These are phyloP conservation scores for Rotaria socialis DNA, from an alignment of 2,888 invertebrate genomes.

Conservation along the genomic window DNA sequence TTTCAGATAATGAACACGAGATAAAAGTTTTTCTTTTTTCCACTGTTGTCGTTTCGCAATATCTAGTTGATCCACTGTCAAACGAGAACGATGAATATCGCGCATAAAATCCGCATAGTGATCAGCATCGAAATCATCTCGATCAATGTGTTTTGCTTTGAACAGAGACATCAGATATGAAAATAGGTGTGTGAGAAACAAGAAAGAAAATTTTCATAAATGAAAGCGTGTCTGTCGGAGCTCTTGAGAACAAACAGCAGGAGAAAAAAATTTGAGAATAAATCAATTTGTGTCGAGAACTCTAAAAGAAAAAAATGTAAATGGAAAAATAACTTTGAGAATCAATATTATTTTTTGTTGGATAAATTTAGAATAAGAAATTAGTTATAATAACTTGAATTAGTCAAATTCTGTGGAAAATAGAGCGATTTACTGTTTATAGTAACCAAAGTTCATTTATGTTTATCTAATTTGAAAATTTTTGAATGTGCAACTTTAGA, in stretches of 20 bases:
- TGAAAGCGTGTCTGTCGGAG: too few relatives aligned
- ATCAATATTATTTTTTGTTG: not conserved
- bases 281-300: not conserved
- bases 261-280: not conserved
- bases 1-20: not conserved
- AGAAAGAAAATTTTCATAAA: not conserved
- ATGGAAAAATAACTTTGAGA: not conserved
- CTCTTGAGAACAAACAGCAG: not conserved
- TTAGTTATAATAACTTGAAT: too few relatives aligned
- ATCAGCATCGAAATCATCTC: not conserved
- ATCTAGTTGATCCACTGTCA: conserved; percentile 4
- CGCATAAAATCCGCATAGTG: not conserved
- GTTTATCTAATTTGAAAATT: too few relatives aligned
- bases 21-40: not conserved
- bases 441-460: too few relatives aligned
- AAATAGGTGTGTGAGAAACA: not conserved
- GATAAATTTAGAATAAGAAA: not conserved
- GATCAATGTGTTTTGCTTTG: not conserved
- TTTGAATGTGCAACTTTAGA: too few relatives aligned
- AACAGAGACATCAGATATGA: not conserved
- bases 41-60: not conserved
- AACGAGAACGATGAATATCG: conserved; percentile 10
- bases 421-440: too few relatives aligned
- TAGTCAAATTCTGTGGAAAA: too few relatives aligned
- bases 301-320: not conserved